These are phyloP conservation scores for Philereme transversata DNA, from an alignment of 2,888 invertebrate species.

Conservation along the genomic window DNA sequence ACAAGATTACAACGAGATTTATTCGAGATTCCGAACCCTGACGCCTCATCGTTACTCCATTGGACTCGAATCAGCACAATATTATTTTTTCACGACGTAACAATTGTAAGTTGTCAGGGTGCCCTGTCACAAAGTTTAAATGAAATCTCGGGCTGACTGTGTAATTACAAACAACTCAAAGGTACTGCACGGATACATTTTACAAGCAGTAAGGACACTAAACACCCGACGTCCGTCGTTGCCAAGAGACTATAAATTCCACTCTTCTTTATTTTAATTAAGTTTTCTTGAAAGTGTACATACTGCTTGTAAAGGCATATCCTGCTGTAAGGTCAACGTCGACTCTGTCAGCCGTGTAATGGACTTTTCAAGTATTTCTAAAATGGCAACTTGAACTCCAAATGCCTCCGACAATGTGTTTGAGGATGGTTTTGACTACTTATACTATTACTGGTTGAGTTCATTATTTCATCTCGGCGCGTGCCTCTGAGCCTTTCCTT, in stretches of 20 bases:
- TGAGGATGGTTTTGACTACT: conserved; percentile 81
- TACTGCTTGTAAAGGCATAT: conserved; percentile 3
- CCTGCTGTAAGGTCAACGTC: conserved; percentile 65
- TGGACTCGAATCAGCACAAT: conserved; percentile 36
- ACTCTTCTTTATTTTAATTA: neutral
- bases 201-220: conserved; percentile 13
- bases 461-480: conserved; percentile 54
- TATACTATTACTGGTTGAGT: conserved; percentile 71
- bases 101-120: conserved; percentile 64
- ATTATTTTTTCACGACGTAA: conserved; percentile 60
- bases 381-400: conserved; percentile 78
- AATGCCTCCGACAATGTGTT: conserved; percentile 77
- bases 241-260: too few relatives aligned
- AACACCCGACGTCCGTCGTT: neutral
- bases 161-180: conserved; percentile 76
- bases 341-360: conserved; percentile 77
- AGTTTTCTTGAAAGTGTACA: neutral
- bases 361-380: conserved; percentile 82
- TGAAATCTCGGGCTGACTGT: conserved; percentile 75
- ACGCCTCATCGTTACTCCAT: conserved; percentile 21
- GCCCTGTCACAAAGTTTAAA: conserved; percentile 76
- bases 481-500: neutral
- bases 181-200: neutral
- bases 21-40: too few relatives aligned
- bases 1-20: too few relatives aligned